Percentiles rank a stretch among this genome's conserved stretches.
These are phyloP conservation scores for Panthera leo DNA, from an alignment of 2,113 vertebrate genomes.

Conservation along the genomic window DNA sequence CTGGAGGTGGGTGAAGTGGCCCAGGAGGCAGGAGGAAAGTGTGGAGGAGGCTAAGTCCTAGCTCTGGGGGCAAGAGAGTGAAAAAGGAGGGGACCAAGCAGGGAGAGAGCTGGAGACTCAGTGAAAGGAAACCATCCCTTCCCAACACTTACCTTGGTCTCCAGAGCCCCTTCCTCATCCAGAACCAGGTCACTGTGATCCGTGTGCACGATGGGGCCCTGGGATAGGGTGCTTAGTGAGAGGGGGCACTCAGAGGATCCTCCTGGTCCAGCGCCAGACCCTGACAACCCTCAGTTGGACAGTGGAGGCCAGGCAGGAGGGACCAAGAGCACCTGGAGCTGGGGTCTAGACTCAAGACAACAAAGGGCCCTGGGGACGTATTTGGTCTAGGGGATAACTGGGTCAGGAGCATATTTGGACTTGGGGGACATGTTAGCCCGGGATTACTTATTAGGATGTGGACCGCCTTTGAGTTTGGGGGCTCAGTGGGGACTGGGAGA, in stretches of 20 bases:
- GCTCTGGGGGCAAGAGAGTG: not conserved
- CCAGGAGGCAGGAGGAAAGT: not conserved
- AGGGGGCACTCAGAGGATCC: not conserved
- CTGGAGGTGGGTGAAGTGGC: not conserved
- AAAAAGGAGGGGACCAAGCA: not conserved
- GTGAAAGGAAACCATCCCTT: not conserved
- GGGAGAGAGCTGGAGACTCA: not conserved
- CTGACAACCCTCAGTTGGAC: not conserved
- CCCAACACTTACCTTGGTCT: conserved; percentile 86
- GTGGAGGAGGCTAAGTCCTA: not conserved
- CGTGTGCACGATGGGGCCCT: conserved; percentile 79
- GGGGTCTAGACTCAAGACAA: not conserved
- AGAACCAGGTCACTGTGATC: conserved; percentile 91
- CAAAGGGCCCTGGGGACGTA: not conserved
- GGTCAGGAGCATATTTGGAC: not conserved
- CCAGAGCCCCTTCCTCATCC: conserved; percentile 89
- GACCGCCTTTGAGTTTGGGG: not conserved
- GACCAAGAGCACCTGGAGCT: not conserved
- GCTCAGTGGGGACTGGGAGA: not conserved
- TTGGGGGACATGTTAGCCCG: not conserved
- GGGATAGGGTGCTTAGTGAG: not conserved
- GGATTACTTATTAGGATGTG: not conserved
- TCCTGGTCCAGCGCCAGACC: not conserved
- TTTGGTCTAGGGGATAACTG: not conserved
- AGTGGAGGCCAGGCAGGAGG: not conserved